Conservation (phyloP, 2,113 vertebrate genomes). For the Microcebus lehilahytsara region DNA sequence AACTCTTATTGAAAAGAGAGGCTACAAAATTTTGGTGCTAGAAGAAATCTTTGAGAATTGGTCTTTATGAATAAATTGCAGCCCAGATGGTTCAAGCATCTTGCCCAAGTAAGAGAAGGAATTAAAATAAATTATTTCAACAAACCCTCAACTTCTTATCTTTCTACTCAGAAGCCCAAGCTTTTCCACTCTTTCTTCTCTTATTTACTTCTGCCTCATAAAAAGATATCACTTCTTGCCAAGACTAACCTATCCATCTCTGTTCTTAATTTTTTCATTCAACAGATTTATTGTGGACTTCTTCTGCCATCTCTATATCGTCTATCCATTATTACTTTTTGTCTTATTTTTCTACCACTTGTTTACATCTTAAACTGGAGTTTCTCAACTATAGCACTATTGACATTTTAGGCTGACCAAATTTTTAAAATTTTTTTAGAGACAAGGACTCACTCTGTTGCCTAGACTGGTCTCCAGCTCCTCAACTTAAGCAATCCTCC, state of each 20-base stretch:
- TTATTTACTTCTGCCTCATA: not conserved
- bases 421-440: not conserved
- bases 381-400: not conserved
- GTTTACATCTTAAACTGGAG: not conserved
- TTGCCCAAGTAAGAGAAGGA: not conserved
- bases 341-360: not conserved
- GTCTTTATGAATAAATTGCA: not conserved
- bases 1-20: not conserved
- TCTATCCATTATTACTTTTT: not conserved
- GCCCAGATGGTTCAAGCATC: not conserved
- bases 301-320: not conserved
- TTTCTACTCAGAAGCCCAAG: not conserved
- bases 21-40: not conserved
- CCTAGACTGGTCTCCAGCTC: no score
- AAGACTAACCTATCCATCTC: not conserved
- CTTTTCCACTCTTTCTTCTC: not conserved
- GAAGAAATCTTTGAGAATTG: not conserved
- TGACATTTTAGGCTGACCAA: not conserved
- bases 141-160: not conserved
- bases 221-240: not conserved
- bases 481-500: no score
- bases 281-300: not conserved
- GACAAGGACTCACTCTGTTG: no score
- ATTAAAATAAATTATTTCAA: not conserved
- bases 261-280: not conserved